These are phyloP conservation scores for Tinamus guttatus DNA, from an alignment of 2,113 vertebrate genomes.

Conservation along the genomic window DNA sequence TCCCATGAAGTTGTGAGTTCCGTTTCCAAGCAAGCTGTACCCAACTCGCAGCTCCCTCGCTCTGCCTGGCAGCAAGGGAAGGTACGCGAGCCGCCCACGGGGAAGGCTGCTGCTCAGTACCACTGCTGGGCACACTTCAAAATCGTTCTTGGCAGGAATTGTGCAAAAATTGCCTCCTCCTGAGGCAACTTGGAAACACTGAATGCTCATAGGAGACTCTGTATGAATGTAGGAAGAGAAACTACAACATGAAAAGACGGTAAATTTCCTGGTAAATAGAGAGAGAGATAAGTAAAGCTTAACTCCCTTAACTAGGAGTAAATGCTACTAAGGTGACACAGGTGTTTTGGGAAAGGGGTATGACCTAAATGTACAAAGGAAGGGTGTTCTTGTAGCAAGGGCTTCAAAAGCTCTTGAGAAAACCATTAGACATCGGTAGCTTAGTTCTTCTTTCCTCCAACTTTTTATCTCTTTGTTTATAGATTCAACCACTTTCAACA, in stretches of 20 bases:
- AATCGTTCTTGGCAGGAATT: background rate
- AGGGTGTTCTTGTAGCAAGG: background rate
- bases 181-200: background rate
- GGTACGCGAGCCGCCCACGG: fast-evolving
- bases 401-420: background rate
- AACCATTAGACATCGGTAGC: background rate
- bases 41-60: background rate
- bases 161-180: background rate
- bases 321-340: background rate
- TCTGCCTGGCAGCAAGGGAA: background rate
- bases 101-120: background rate
- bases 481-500: background rate
- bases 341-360: background rate
- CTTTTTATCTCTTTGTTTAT: background rate
- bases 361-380: background rate
- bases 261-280: background rate
- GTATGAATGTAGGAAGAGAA: background rate
- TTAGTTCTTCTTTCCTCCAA: background rate
- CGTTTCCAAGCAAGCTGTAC: background rate
- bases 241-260: background rate
- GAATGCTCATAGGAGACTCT: background rate
- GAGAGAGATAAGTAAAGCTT: background rate
- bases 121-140: background rate
- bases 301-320: background rate
- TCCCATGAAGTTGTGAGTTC: background rate